phyloP scores from a whole-genome alignment of 2,888 invertebrate species.

The Ommatoiulus sabulosus region DNA sequence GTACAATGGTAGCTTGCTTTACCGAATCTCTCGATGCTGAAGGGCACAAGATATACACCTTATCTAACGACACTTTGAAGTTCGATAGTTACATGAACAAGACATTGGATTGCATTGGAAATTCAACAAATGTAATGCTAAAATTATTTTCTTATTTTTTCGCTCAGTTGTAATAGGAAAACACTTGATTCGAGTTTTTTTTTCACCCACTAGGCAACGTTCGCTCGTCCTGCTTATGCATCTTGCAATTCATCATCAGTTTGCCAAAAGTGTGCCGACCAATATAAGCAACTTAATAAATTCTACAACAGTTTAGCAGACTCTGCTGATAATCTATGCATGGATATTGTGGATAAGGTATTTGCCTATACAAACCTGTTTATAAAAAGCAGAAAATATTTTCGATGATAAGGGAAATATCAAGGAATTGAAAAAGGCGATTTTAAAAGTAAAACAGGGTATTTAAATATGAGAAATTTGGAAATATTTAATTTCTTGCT shows the following conservation, averaged over 20 bases:
- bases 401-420: too few species aligned
- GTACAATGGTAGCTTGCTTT: slow-evolving; percentile 72
- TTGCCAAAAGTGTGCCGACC: slow-evolving; percentile 72
- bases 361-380: slow-evolving; percentile 64
- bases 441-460: too few species aligned
- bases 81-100: slow-evolving; percentile 66
- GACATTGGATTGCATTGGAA: slow-evolving; percentile 62
- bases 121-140: slow-evolving; percentile 41
- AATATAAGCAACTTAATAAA: slow-evolving; percentile 72
- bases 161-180: too few species aligned
- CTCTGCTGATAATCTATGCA: slow-evolving; percentile 72
- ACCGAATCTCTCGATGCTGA: slow-evolving; percentile 68
- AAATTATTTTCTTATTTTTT: background rate
- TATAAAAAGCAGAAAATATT: too few species aligned
- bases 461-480: too few species aligned
- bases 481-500: too few species aligned
- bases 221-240: background rate
- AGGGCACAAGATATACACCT: slow-evolving; percentile 65
- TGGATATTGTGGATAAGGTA: slow-evolving; percentile 78
- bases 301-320: slow-evolving; percentile 74
- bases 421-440: too few species aligned
- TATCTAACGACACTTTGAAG: slow-evolving; percentile 71
- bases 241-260: slow-evolving; percentile 1
- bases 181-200: too few species aligned
- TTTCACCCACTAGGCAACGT: background rate